These are phyloP conservation scores for Tipula unca DNA, from an alignment of 2,888 invertebrate species.

Conservation along the genomic window DNA sequence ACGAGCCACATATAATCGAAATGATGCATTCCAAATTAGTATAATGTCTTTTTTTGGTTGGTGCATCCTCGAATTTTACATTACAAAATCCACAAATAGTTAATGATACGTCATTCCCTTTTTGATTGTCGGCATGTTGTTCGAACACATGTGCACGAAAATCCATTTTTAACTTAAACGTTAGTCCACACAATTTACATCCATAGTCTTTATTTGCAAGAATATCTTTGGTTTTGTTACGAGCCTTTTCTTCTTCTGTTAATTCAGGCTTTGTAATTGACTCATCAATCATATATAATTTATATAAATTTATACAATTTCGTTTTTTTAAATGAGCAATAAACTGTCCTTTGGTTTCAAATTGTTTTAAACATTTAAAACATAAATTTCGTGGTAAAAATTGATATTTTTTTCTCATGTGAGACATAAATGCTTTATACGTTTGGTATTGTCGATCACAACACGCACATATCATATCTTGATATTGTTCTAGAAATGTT, in stretches of 20 bases:
- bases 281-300: conserved; percentile 33
- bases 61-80: conserved; percentile 38
- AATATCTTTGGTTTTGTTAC: conserved; percentile 35
- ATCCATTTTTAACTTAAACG: conserved; percentile 39
- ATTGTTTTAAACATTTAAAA: conserved; percentile 41
- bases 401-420: conserved; percentile 41
- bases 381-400: conserved; percentile 39
- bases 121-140: conserved; percentile 37
- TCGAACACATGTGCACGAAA: conserved; percentile 42
- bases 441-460: conserved; percentile 38
- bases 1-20: conserved; percentile 39
- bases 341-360: conserved; percentile 41
- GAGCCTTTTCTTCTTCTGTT: neutral
- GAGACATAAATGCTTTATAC: conserved; percentile 43
- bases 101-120: conserved; percentile 38
- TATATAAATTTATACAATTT: conserved; percentile 41
- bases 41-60: conserved; percentile 40
- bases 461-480: conserved; percentile 41
- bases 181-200: conserved; percentile 39
- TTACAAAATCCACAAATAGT: conserved; percentile 40
- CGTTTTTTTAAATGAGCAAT: conserved; percentile 42
- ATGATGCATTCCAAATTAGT: conserved; percentile 43
- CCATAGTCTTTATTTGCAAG: conserved; percentile 41
- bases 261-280: conserved; percentile 29
- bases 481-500: conserved; percentile 41